Evolutionary conservation across 2,113 vertebrate genomes (phyloP).

Genomic region (Cochlearius cochlearius): DNA sequence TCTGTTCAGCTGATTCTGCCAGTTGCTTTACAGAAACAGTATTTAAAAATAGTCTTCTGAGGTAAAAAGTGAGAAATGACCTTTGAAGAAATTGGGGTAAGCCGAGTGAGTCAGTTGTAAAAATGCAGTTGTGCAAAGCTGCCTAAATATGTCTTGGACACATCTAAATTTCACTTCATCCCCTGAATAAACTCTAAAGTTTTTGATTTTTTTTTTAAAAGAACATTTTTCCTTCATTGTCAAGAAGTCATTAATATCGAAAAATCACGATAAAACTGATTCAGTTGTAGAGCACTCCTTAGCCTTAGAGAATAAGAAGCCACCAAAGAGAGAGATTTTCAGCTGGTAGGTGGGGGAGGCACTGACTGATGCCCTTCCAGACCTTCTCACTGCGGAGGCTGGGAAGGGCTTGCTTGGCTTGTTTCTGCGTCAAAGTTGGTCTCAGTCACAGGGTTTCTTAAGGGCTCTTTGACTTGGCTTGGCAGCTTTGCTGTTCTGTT

Average conservation of each 20-base stretch:
- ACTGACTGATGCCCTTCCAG: not conserved
- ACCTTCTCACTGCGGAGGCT: not conserved
- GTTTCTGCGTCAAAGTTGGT: not conserved
- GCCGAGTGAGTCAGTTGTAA: not conserved
- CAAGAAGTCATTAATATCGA: not conserved
- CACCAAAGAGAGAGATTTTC: not conserved
- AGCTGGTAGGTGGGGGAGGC: not conserved
- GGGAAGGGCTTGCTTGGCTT: not conserved
- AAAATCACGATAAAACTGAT: not conserved
- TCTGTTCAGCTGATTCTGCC: not conserved
- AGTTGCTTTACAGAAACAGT: not conserved
- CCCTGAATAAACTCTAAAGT: not conserved
- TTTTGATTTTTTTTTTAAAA: not conserved
- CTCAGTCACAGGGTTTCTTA: not conserved
- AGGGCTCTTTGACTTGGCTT: not conserved
- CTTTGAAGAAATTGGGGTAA: not conserved
- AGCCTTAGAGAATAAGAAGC: not conserved
- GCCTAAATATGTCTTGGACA: not conserved
- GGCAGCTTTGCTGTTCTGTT: not conserved
- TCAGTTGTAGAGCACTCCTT: not conserved
- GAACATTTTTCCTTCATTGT: not conserved
- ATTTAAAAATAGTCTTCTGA: not conserved
- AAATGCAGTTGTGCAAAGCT: not conserved
- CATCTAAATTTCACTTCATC: not conserved
- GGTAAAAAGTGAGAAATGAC: not conserved